phyloP scores from a whole-genome alignment of 2,797 vertebrate species.

The Gallinago stenura region DNA sequence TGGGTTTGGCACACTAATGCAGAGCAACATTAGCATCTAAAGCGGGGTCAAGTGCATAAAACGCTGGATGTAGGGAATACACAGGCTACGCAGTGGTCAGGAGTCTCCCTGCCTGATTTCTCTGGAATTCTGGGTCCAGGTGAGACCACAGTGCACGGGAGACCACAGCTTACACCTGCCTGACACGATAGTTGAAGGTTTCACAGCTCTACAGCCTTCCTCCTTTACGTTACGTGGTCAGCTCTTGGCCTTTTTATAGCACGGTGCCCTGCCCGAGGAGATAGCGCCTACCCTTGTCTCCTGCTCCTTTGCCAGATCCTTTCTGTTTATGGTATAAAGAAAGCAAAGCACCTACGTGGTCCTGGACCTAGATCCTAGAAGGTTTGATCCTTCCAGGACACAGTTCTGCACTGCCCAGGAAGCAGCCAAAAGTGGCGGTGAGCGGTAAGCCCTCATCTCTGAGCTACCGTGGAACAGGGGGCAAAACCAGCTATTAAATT shows the following conservation, averaged over 20 bases:
- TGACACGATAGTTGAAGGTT: neutral
- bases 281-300: neutral
- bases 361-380: neutral
- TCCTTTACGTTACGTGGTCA: neutral
- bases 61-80: neutral
- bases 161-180: neutral
- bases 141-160: neutral
- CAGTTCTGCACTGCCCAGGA: neutral
- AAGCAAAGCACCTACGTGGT: neutral
- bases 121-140: neutral
- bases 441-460: neutral
- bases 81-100: neutral
- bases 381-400: neutral
- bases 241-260: neutral
- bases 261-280: neutral
- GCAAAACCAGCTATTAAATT: neutral
- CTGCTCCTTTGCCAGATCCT: neutral
- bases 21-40: neutral
- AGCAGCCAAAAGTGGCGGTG: neutral
- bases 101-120: neutral
- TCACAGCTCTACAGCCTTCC: neutral
- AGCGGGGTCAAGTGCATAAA: neutral
- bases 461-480: neutral
- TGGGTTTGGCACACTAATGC: neutral
- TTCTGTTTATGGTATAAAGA: neutral